Percentiles rank a stretch among this genome's conserved stretches.
Evolutionary conservation across 1,140 invertebrate genomes (phyloP).

Genomic region (Grapholita molesta): DNA sequence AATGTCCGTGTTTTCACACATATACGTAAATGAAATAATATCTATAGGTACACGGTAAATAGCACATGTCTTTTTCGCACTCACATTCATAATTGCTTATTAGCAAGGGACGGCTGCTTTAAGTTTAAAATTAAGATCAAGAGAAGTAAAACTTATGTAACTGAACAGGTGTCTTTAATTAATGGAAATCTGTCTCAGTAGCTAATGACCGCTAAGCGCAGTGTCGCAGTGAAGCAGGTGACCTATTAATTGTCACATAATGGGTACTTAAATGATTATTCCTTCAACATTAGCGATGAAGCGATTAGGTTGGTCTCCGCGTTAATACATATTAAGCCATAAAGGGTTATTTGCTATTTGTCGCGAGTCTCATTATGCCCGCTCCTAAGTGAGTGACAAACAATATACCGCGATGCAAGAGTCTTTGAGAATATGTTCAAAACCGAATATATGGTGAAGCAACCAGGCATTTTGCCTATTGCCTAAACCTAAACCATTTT

Average conservation of each 20-base stretch:
- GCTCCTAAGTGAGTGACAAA: background rate
- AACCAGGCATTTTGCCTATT: too few relatives aligned
- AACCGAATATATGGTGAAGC: too few relatives aligned
- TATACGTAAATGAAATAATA: too few relatives aligned
- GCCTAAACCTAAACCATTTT: too few relatives aligned
- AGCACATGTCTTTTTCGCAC: too few relatives aligned
- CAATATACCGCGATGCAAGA: background rate
- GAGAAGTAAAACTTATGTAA: background rate
- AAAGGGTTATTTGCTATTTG: background rate
- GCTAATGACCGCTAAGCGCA: background rate
- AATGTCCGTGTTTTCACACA: too few relatives aligned
- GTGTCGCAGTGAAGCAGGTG: background rate
- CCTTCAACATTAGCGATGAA: background rate
- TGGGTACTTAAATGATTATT: background rate
- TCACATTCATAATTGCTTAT: background rate
- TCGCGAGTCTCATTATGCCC: background rate
- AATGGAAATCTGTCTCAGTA: background rate
- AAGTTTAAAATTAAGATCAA: background rate
- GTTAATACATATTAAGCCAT: background rate
- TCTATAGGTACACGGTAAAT: background rate
- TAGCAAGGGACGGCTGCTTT: background rate
- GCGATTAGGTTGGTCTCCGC: background rate
- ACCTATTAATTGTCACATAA: background rate
- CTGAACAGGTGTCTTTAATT: background rate
- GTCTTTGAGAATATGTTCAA: too few relatives aligned